Percentiles rank a stretch among this genome's conserved stretches.
phyloP scores from a whole-genome alignment of 2,113 vertebrate genomes.

The Ptychochromis oligacanthus region DNA sequence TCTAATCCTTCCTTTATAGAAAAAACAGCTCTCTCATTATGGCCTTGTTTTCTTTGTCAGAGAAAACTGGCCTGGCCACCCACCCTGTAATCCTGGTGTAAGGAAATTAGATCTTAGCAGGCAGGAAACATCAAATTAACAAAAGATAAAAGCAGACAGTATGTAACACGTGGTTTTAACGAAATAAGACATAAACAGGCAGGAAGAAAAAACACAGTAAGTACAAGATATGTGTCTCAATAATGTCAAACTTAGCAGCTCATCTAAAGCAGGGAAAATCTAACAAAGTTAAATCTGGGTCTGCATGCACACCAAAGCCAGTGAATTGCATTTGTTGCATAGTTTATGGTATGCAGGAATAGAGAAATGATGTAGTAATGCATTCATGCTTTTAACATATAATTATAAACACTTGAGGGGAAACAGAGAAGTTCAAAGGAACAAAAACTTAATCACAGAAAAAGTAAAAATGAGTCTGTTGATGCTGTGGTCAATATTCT shows the following conservation, averaged over 20 bases:
- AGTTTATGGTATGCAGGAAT: neutral
- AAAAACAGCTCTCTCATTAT: constrained; percentile 13
- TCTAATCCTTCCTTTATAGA: constrained; percentile 32
- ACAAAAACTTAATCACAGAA: neutral
- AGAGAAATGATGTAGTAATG: neutral
- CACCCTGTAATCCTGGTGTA: constrained; percentile 22
- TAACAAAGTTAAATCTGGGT: neutral
- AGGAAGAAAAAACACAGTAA: neutral
- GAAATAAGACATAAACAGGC: constrained; percentile 16
- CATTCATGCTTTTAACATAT: neutral
- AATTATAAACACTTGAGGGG: neutral
- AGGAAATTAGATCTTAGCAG: constrained; percentile 44
- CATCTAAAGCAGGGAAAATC: neutral
- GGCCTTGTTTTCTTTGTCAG: constrained; percentile 29
- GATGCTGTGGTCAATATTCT: neutral
- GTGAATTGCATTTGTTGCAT: neutral
- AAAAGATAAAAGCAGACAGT: constrained; percentile 45
- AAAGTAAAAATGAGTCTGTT: neutral
- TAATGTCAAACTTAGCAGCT: neutral
- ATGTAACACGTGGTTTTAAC: neutral
- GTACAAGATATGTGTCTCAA: neutral
- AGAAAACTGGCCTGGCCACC: constrained; percentile 8
- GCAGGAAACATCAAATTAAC: constrained; percentile 30
- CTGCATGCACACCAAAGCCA: neutral
- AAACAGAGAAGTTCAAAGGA: neutral